These are phyloP conservation scores for Pseudorhombus dupliciocellatus DNA, from an alignment of 2,113 vertebrate genomes.

Conservation along the genomic window DNA sequence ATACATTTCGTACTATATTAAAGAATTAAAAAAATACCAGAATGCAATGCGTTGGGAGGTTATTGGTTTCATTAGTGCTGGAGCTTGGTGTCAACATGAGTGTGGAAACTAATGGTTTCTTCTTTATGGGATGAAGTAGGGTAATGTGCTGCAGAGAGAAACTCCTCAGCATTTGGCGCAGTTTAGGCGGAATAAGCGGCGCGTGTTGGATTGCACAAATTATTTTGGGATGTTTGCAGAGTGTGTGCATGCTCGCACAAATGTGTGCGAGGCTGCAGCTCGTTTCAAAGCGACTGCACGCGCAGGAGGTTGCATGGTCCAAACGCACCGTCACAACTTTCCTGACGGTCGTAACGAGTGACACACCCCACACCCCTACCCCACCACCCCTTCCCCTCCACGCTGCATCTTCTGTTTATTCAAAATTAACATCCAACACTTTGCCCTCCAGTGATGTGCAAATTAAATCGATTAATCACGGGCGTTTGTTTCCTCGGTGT, in stretches of 20 bases:
- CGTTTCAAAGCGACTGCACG: constrained; percentile 9
- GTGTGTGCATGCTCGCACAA: constrained; percentile 10
- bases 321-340: constrained; percentile 62
- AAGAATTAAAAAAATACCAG: constrained; percentile 93
- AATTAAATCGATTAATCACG: constrained; percentile 82
- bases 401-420: constrained; percentile 90
- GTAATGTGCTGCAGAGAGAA: constrained; percentile 10
- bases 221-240: constrained; percentile 11
- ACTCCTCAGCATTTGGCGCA: neutral
- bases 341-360: constrained; percentile 85
- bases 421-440: constrained; percentile 92
- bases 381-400: constrained; percentile 53
- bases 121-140: constrained; percentile 1
- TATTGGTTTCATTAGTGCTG: constrained; percentile 79
- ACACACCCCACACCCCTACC: constrained; percentile 83
- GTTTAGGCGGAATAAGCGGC: neutral
- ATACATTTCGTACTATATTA: constrained; percentile 99
- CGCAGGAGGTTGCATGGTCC: constrained; percentile 25
- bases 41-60: constrained; percentile 88
- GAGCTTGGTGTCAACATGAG: constrained; percentile 40
- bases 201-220: constrained; percentile 26
- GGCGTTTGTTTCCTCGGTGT: constrained; percentile 76
- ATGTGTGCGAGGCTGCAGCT: constrained; percentile 21
- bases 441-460: constrained; percentile 88
- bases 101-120: constrained; percentile 40